A percentile compares a stretch with the other conserved stretches of the same genome.
Conservation (phyloP, 2,113 vertebrate species). For the Megaptera novaeangliae region DNA sequence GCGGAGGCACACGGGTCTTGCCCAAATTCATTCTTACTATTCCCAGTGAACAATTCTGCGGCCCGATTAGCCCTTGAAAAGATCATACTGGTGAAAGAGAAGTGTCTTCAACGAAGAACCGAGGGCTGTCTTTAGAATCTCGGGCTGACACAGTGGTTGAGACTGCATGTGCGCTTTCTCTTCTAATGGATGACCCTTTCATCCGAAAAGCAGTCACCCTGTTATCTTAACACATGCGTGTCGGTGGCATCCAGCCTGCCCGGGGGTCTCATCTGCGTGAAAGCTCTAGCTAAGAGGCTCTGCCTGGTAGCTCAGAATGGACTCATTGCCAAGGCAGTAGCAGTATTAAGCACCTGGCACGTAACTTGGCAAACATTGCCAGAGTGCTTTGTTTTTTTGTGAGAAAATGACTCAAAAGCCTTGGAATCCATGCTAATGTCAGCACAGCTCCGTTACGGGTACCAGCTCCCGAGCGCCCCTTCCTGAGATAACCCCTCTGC, state of each 20-base stretch:
- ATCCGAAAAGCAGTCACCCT: background rate
- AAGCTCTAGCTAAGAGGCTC: background rate
- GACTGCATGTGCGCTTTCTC: background rate
- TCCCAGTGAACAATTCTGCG: background rate
- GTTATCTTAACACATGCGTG: accelerated
- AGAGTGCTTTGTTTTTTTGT: background rate
- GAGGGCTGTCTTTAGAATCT: background rate
- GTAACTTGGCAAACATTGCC: background rate
- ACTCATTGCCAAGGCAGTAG: background rate
- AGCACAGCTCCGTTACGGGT: background rate
- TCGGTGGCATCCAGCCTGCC: accelerated
- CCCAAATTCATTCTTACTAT: background rate
- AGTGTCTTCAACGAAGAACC: background rate
- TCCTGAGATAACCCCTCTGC: background rate
- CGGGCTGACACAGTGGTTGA: background rate
- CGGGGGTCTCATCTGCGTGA: background rate
- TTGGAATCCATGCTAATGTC: background rate
- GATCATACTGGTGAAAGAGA: background rate
- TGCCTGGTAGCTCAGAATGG: background rate
- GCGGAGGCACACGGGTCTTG: background rate
- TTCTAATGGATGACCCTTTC: background rate
- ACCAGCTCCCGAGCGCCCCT: accelerated
- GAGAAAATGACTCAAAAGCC: background rate
- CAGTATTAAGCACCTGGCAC: background rate
- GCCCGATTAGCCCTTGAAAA: background rate